Conservation (phyloP, 1,140 invertebrate species). For the Hesperophylax magnus region DNA sequence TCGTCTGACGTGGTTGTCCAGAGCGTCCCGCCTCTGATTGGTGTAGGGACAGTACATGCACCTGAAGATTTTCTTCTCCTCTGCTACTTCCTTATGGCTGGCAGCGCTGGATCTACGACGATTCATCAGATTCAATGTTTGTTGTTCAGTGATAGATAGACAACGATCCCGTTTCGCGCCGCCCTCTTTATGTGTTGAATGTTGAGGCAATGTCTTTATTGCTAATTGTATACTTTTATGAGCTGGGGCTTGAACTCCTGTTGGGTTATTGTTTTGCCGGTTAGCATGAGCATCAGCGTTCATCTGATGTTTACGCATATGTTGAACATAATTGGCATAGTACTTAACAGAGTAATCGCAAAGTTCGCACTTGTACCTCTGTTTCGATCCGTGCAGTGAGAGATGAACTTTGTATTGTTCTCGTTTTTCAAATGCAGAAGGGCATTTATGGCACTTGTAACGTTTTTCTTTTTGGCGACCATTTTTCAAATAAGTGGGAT, state of each 20-base stretch:
- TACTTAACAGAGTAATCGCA: slow-evolving; percentile 93
- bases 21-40: slow-evolving; percentile 78
- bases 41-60: slow-evolving; percentile 87
- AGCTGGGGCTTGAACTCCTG: not conserved
- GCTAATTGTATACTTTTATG: slow-evolving; percentile 66
- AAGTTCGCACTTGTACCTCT: slow-evolving; percentile 85
- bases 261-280: slow-evolving; percentile 63
- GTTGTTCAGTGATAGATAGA: slow-evolving; percentile 71
- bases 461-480: slow-evolving; percentile 82
- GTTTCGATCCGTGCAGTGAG: slow-evolving; percentile 86
- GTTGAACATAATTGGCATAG: slow-evolving; percentile 86
- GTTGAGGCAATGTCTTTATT: slow-evolving; percentile 68
- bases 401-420: slow-evolving; percentile 89
- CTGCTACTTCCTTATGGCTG: slow-evolving; percentile 64
- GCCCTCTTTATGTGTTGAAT: slow-evolving; percentile 64
- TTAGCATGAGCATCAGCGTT: slow-evolving; percentile 78
- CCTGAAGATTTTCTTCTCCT: slow-evolving; percentile 70
- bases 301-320: slow-evolving; percentile 82
- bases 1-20: slow-evolving; percentile 82
- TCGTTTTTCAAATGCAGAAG: slow-evolving; percentile 89
- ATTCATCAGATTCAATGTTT: slow-evolving; percentile 65
- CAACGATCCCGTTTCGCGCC: slow-evolving; percentile 59
- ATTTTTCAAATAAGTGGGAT: slow-evolving; percentile 82
- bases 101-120: slow-evolving; percentile 63
- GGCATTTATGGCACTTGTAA: slow-evolving; percentile 89